Evolutionary conservation across 2,888 invertebrate genomes (phyloP).

Genomic region (Spilarctia lutea): DNA sequence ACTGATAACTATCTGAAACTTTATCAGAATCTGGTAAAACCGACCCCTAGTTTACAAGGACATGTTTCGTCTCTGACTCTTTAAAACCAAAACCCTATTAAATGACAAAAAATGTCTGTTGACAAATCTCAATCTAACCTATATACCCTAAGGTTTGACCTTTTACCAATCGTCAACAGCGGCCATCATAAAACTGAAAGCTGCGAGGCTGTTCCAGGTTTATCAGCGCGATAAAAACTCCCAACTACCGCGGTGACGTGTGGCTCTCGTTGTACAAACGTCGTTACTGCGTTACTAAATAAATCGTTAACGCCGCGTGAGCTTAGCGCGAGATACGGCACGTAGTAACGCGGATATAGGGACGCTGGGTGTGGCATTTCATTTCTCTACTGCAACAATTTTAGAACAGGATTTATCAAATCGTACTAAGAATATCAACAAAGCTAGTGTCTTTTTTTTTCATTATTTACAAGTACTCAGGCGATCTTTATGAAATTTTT

Average conservation of each 20-base stretch:
- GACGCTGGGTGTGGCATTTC: conserved; percentile 59
- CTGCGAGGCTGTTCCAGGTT: conserved; percentile 29
- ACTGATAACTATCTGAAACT: too few species aligned
- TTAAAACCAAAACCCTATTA: not conserved
- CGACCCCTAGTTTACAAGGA: too few species aligned
- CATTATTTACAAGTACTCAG: not conserved
- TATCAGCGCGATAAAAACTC: conserved; percentile 71
- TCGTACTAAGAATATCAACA: not conserved
- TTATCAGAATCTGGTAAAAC: too few species aligned
- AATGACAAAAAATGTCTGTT: not conserved
- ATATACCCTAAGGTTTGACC: conserved; percentile 3
- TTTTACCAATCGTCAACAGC: conserved; percentile 4
- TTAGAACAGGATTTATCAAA: not conserved
- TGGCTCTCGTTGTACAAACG: conserved; percentile 78
- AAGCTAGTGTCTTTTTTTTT: too few species aligned
- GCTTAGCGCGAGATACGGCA: conserved; percentile 78
- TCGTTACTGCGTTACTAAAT: conserved; percentile 82
- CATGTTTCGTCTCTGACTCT: not conserved
- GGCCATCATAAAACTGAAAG: conserved; percentile 20
- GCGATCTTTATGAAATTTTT: not conserved
- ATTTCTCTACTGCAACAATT: not conserved
- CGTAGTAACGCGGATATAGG: conserved; percentile 60
- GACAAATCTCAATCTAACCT: not conserved
- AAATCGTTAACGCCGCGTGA: conserved; percentile 83
- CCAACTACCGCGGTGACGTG: conserved; percentile 71